phyloP scores from a whole-genome alignment of 2,888 invertebrate species.

The Yponomeuta cagnagella region DNA sequence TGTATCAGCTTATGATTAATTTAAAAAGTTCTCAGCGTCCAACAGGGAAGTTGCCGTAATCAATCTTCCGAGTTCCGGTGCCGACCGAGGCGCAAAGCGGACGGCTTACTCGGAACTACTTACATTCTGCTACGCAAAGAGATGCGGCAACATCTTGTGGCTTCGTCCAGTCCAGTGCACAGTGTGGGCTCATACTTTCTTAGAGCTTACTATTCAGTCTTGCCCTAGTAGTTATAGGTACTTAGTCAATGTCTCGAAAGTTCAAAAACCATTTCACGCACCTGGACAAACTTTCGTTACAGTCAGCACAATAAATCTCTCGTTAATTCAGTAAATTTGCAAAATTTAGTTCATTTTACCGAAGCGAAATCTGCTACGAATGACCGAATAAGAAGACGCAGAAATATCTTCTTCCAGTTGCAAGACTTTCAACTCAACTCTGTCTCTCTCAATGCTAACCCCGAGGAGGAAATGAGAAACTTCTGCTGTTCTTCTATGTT shows the following conservation, averaged over 20 bases:
- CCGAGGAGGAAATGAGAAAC: neutral
- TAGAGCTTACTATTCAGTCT: neutral
- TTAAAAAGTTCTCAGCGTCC: slow-evolving; percentile 20
- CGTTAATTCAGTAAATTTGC: neutral
- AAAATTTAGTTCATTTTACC: slow-evolving; percentile 12
- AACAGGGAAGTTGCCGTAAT: slow-evolving; percentile 17
- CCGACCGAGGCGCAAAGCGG: slow-evolving; percentile 13
- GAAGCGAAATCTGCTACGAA: slow-evolving; percentile 9
- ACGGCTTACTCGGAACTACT: slow-evolving; percentile 6
- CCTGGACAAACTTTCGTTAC: no score
- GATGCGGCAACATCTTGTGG: neutral
- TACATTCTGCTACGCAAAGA: slow-evolving; percentile 10
- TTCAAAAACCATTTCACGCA: no score
- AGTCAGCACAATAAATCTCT: neutral
- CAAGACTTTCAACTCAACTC: no score
- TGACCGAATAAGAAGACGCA: neutral
- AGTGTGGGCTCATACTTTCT: neutral
- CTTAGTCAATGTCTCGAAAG: no score
- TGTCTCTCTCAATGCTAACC: no score
- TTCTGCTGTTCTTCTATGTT: neutral
- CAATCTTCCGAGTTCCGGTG: slow-evolving; percentile 18
- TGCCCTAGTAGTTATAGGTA: no score
- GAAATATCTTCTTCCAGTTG: neutral
- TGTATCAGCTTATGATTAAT: slow-evolving; percentile 20
- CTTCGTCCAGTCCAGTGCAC: neutral